Evolutionary conservation across 2,888 invertebrate species (phyloP), one percentile per base, ranked within the genome.

Genomic region (Plebejus argus): DNA sequence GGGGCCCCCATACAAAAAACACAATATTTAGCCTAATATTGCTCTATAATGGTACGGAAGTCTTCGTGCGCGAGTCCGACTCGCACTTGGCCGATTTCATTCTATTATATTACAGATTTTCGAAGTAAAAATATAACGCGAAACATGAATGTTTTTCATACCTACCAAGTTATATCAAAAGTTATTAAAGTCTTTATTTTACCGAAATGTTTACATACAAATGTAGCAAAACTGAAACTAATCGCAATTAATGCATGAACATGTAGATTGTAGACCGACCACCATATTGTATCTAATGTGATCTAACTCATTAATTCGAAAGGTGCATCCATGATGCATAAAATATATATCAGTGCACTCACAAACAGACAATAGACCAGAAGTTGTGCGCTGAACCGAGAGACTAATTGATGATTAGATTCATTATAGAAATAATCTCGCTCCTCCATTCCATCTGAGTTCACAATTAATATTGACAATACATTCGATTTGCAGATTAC

Each of bases 371-470:
- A 79, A 78, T 78, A 78, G 78, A 78, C 71, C 79, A 78, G 76
- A 61, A 79, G 76, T 35, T 77, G 78, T 78, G 79, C 80, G 78
- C 70, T 79, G 78, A 77, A 76, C 76, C 45, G 81, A 70, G 77
- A 79, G 79, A 77, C 80, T 81, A 81, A 81, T 81, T 81, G 79
- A 77, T 80, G 76, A 79, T 79, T 80, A 81, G 79, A 81, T 79
- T 79, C 77, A 77, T 71, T 77, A 78, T 80, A 81, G 80, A 81
- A 80, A 78, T 66, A 66, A 66, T 79, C 79, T 78, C 78, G 78
- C 76, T 76, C 71, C 78, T 77, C 77, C 76, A 76, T 76, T 58
- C 74, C 58, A 76, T 76, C 76, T 79, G 80, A 79, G 78, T 80
- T 81, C 78, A 80, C 81, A 81, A 80, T 78, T 78, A 71, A 71